Base-by-base conservation (phyloP, 2,888 invertebrate genomes). In the Epiblema foenella region DNA sequence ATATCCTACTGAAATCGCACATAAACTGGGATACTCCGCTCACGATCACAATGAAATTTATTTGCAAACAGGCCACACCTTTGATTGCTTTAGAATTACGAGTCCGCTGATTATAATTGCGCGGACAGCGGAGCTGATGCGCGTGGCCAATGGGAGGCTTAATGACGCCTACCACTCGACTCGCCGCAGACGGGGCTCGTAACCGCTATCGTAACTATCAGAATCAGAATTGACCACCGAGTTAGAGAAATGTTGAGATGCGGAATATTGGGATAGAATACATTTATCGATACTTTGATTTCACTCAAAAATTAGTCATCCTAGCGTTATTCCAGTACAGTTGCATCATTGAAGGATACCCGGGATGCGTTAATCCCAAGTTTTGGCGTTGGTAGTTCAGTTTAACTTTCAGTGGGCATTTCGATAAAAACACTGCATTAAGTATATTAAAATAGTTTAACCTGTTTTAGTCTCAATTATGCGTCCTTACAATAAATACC, bases 81-180 rank as follows among this genome's bases (percentile, higher is more conserved):
- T 91, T 92, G 93, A 92, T 93, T 92, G 85, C 89, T 87, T 90
- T 89, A 90, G 90, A 92, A 93, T 92, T 91, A 91, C 89, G 92
- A 91, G 85, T 86, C 84, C 81, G 83, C 89, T 91, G 93, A 93
- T 92, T 93, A 90, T 92, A 93, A 93, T 93, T 93, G 92, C 84
- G 90, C 85, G 86, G 93, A 92, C 93, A 89, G 88, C 82, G 86
- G 79, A 89, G 89, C 91, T 86, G 91, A 93, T 89, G 90, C 86
- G 91, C 93, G 91, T 93, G 93, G 87, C 93, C 90, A 91, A 93
- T 91, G 84, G 79, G 81, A 78, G 83, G 77, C 82, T 87, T 91
- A 90, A 91, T 91, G 90, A 89, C 87, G 88, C 80, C 89, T 87
- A 88, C 89, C 88, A 84, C 84, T 80, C 78, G 79, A 77, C 51